Conservation (phyloP, 2,888 invertebrate species). For the Volucella zonaria region DNA sequence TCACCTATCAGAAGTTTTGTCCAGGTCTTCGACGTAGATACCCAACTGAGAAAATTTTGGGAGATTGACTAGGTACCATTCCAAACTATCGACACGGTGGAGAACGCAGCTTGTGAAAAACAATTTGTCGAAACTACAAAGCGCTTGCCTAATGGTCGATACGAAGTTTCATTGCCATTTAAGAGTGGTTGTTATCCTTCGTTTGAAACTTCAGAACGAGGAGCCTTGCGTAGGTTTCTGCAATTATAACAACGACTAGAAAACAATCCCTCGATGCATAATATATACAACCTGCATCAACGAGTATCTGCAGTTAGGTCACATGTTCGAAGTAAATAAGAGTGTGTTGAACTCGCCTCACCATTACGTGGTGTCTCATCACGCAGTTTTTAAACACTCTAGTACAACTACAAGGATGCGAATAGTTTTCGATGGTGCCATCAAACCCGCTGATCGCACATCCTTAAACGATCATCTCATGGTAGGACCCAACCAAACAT, state of each 20-base stretch:
- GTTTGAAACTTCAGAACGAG: conserved; percentile 9
- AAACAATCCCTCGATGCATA: neutral
- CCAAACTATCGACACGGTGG: conserved; percentile 1
- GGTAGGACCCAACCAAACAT: conserved; percentile 30
- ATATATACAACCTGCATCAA: conserved; percentile 27
- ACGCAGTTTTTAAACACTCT: conserved; percentile 13
- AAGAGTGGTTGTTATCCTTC: conserved; percentile 14
- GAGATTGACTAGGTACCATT: neutral
- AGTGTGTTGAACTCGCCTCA: neutral
- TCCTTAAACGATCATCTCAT: conserved; percentile 21
- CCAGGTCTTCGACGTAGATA: neutral
- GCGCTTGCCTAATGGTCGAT: too few species aligned
- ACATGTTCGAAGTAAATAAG: neutral
- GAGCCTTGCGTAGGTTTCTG: conserved; percentile 8
- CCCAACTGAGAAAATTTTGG: neutral
- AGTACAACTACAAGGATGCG: conserved; percentile 21
- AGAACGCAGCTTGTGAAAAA: neutral
- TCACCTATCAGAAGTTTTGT: neutral
- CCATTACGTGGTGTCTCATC: conserved; percentile 14
- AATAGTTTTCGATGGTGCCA: conserved; percentile 15
- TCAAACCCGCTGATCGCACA: conserved; percentile 20
- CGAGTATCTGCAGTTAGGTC: conserved; percentile 20
- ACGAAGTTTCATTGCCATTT: conserved; percentile 20
- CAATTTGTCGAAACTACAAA: conserved; percentile 6
- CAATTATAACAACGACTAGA: conserved; percentile 19